These are phyloP conservation scores for Sparidentex hasta DNA, from an alignment of 2,797 vertebrate genomes.

Conservation along the genomic window DNA sequence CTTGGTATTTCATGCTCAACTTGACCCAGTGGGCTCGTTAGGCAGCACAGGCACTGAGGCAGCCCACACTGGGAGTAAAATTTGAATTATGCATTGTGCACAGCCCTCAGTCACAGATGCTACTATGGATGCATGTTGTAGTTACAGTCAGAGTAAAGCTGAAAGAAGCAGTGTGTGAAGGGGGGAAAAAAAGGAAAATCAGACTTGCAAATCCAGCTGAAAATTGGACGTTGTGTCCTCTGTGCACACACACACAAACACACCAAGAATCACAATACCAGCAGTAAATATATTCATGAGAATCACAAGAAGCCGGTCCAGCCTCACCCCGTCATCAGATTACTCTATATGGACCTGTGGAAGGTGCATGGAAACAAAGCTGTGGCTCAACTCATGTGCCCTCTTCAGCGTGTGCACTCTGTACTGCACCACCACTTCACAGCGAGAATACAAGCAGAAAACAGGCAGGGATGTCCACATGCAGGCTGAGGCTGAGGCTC, in stretches of 20 bases:
- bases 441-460: slow-evolving; percentile 26
- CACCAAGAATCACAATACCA: background rate
- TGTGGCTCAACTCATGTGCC: background rate
- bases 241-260: background rate
- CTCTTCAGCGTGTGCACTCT: slow-evolving; percentile 31
- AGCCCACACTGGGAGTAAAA: slow-evolving; percentile 20
- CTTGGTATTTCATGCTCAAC: background rate
- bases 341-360: background rate
- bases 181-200: background rate
- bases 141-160: slow-evolving; percentile 14
- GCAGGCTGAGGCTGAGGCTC: background rate
- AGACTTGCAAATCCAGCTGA: background rate
- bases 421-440: slow-evolving; percentile 35
- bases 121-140: slow-evolving; percentile 19
- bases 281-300: slow-evolving; percentile 6
- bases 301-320: background rate
- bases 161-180: slow-evolving; percentile 7
- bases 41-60: background rate
- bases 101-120: slow-evolving; percentile 15
- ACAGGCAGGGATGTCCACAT: slow-evolving; percentile 42
- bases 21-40: slow-evolving; percentile 18
- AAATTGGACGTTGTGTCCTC: background rate
- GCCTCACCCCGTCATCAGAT: background rate
- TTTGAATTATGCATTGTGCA: slow-evolving; percentile 35
- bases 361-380: background rate